phyloP scores from a whole-genome alignment of 2,113 vertebrate species.

The Dicrurus megarhynchus region DNA sequence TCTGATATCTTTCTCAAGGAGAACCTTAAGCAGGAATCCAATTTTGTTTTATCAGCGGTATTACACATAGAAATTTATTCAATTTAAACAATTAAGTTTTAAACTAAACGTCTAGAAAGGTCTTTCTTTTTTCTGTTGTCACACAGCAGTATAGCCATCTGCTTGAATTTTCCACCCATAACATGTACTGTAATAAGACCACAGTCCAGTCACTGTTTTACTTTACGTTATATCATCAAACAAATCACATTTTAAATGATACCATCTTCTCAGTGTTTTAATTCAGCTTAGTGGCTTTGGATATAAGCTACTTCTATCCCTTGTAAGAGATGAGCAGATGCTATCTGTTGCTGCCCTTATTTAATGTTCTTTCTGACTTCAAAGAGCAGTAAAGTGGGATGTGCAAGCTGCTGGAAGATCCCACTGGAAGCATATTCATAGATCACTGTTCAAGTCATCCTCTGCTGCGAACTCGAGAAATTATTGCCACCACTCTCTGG shows the following conservation, averaged over 20 bases:
- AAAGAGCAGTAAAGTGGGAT: not conserved
- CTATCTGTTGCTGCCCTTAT: not conserved
- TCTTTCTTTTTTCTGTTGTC: not conserved
- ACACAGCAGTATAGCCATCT: not conserved
- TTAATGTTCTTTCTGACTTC: not conserved
- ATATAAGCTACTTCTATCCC: not conserved
- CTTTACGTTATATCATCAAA: not conserved
- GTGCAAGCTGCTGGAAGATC: not conserved
- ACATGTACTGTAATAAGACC: not conserved
- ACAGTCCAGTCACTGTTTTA: not conserved
- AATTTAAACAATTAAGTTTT: not conserved
- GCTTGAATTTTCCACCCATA: not conserved
- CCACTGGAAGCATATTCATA: not conserved
- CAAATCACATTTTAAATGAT: slow-evolving; percentile 31
- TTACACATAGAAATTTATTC: not conserved
- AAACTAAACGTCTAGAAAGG: not conserved
- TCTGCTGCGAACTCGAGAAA: not conserved
- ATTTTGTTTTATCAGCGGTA: not conserved
- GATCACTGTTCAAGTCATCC: not conserved
- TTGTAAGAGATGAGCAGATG: not conserved
- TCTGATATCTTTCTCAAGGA: not conserved
- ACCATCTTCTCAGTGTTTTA: not conserved
- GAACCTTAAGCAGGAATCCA: not conserved
- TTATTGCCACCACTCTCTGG: not conserved
- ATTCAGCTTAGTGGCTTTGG: slow-evolving; percentile 16